These are phyloP conservation scores for Eulemur macaco DNA, from an alignment of 2,113 vertebrate species.

Conservation along the genomic window DNA sequence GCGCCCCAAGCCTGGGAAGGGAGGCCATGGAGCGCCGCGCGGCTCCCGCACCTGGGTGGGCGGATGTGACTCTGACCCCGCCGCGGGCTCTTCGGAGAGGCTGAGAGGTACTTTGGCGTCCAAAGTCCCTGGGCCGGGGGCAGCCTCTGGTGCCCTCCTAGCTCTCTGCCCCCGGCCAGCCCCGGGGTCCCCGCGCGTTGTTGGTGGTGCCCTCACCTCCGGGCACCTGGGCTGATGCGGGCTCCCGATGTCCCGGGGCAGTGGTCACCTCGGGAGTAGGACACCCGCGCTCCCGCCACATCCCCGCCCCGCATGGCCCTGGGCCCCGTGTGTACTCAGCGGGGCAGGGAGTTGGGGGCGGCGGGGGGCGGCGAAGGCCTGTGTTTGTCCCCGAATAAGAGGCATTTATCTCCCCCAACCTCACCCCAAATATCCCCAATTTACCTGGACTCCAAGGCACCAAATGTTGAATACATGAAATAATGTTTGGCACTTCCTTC, in stretches of 20 bases:
- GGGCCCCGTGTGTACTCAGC: background rate
- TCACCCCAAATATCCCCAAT: background rate
- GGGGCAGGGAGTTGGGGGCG: fast-evolving
- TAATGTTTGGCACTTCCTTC: background rate
- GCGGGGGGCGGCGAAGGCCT: background rate
- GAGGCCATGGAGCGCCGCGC: background rate
- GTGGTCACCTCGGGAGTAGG: background rate
- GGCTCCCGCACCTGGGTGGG: fast-evolving
- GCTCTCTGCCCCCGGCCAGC: background rate
- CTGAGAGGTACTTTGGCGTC: background rate
- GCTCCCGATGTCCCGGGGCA: background rate
- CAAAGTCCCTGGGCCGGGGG: background rate
- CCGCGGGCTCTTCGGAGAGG: background rate
- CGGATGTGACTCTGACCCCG: background rate
- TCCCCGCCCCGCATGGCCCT: background rate
- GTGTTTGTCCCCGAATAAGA: background rate
- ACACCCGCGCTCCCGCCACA: background rate
- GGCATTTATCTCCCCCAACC: background rate
- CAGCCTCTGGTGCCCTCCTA: no score
- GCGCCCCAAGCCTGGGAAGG: background rate
- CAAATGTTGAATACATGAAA: background rate
- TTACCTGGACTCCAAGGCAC: background rate
- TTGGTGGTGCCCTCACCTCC: background rate
- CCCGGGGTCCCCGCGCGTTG: background rate
- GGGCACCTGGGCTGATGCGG: no score